Evolutionary conservation across 2,797 vertebrate species (phyloP).

Genomic region (Myripristis jacobus): DNA sequence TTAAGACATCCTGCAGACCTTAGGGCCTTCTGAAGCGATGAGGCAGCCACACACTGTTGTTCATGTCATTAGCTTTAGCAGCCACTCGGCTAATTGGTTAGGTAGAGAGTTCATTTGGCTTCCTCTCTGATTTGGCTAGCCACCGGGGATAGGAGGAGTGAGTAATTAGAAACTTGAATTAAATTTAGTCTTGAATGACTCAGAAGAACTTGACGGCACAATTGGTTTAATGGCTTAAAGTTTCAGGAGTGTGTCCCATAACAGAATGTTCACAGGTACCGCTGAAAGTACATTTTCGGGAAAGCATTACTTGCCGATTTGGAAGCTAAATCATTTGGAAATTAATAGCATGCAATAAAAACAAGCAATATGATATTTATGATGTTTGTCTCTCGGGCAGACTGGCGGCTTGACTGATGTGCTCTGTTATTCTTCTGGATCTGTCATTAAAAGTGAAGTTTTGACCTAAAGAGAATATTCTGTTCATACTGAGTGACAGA

Average conservation of each 20-base stretch:
- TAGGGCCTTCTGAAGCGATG: constrained; percentile 63
- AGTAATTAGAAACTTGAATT: constrained; percentile 75
- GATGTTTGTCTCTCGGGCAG: neutral
- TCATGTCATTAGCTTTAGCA: constrained; percentile 74
- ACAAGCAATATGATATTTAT: neutral
- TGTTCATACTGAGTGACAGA: neutral
- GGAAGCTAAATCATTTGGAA: no score
- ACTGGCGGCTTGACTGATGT: neutral
- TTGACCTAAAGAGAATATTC: neutral
- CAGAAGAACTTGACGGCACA: constrained; percentile 37
- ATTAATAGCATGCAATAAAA: neutral
- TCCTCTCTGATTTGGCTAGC: constrained; percentile 72
- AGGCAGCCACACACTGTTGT: constrained; percentile 63
- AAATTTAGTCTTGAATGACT: constrained; percentile 69
- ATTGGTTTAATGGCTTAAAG: constrained; percentile 30
- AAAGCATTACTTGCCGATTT: neutral
- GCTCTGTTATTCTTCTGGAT: neutral
- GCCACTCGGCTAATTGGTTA: constrained; percentile 77
- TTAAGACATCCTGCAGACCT: constrained; percentile 69
- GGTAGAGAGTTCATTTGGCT: constrained; percentile 77
- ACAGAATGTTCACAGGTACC: constrained; percentile 20
- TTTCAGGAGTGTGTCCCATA: constrained; percentile 27
- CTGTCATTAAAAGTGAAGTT: neutral
- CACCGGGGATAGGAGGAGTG: constrained; percentile 64
- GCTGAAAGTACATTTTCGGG: neutral